A percentile compares a stretch with the other conserved stretches of the same genome.
Conservation (phyloP, 2,113 vertebrate species). For the Chunga burmeisteri region DNA sequence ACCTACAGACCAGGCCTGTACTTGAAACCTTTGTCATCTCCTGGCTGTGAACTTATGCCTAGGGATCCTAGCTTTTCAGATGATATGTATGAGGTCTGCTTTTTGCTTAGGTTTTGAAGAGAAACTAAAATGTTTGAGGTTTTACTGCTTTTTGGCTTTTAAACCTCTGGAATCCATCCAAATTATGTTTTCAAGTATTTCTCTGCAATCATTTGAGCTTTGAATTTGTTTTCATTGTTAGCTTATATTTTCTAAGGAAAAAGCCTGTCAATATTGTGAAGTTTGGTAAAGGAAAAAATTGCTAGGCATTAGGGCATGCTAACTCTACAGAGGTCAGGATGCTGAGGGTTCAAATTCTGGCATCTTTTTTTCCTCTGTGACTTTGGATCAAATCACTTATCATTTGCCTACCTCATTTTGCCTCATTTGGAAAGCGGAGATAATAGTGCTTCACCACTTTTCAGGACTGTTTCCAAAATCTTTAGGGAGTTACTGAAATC, state of each 20-base stretch:
- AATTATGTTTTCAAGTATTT: background rate
- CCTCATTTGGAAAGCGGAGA: background rate
- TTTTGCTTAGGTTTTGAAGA: background rate
- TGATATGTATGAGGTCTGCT: background rate
- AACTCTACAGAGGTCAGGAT: background rate
- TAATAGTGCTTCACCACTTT: background rate
- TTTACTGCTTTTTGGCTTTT: background rate
- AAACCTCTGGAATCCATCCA: background rate
- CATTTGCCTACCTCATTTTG: background rate
- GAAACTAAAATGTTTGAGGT: background rate
- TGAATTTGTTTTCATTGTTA: background rate
- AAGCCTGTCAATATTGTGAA: background rate
- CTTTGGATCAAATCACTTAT: background rate
- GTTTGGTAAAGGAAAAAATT: background rate
- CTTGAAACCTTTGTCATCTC: background rate
- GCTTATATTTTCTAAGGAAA: background rate
- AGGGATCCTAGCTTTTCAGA: background rate
- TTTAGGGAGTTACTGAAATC: background rate
- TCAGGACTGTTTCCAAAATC: background rate
- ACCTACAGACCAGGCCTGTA: background rate
- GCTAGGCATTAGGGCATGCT: background rate
- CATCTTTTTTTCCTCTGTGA: background rate
- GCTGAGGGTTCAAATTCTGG: background rate
- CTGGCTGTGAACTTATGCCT: background rate
- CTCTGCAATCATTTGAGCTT: background rate